These are phyloP conservation scores for Matsumyia berberina DNA, from an alignment of 2,888 invertebrate genomes.

Conservation along the genomic window DNA sequence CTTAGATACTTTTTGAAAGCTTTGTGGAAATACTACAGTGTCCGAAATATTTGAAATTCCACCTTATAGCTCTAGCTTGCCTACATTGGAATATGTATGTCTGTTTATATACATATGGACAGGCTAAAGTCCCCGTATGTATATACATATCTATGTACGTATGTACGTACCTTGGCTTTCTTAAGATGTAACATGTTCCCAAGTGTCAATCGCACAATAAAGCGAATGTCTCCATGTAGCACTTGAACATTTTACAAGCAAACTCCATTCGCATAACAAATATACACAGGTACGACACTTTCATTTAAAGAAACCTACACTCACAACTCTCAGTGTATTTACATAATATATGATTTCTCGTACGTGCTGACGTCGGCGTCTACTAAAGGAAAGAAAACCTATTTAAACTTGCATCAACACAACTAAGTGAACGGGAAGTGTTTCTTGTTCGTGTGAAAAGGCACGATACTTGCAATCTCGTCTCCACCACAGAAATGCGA, in stretches of 20 bases:
- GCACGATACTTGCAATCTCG: slow-evolving; percentile 19
- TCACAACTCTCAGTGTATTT: not conserved
- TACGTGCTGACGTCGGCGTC: slow-evolving; percentile 13
- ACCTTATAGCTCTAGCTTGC: too few species aligned
- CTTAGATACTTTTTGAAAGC: too few species aligned
- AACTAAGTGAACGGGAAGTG: slow-evolving; percentile 37
- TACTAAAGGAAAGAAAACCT: not conserved
- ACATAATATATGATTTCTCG: not conserved
- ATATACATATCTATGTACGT: too few species aligned
- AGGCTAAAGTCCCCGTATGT: too few species aligned
- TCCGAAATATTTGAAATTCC: too few species aligned
- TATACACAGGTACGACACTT: not conserved
- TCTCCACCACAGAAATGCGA: slow-evolving; percentile 1
- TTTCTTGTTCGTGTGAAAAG: slow-evolving; percentile 24
- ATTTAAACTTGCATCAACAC: slow-evolving; percentile 19
- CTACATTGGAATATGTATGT: too few species aligned
- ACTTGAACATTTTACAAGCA: not conserved
- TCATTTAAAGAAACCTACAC: not conserved
- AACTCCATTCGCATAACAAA: not conserved
- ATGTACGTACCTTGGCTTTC: not conserved
- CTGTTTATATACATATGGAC: too few species aligned
- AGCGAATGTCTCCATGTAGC: not conserved
- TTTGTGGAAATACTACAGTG: too few species aligned
- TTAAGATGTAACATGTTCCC: not conserved
- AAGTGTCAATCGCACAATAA: not conserved